phyloP scores from a whole-genome alignment of 2,888 invertebrate genomes.

The Drosophila nr. perissopoda region DNA sequence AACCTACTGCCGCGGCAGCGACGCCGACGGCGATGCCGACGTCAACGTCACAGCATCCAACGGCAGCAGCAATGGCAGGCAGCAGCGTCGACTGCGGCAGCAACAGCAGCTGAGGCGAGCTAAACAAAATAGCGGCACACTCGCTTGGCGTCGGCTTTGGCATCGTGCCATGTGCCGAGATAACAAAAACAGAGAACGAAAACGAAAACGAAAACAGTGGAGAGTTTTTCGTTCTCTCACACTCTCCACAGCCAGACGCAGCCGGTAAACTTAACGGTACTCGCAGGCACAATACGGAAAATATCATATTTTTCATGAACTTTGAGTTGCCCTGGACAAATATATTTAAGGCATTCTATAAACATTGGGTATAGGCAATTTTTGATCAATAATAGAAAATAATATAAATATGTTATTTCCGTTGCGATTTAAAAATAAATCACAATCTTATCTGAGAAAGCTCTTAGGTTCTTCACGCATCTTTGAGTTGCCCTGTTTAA shows the following conservation, averaged over 20 bases:
- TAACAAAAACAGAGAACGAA: slow-evolving; percentile 77
- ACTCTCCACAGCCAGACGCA: slow-evolving; percentile 40
- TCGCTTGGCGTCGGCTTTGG: slow-evolving; percentile 28
- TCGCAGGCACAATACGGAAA: slow-evolving; percentile 52
- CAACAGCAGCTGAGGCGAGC: slow-evolving; percentile 55
- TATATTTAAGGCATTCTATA: neutral
- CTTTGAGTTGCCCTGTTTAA: neutral
- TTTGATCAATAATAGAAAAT: neutral
- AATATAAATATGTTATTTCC: neutral
- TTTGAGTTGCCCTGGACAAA: slow-evolving; percentile 12
- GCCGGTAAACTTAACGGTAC: slow-evolving; percentile 65
- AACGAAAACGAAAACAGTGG: slow-evolving; percentile 59
- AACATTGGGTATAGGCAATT: neutral
- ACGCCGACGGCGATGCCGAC: slow-evolving; percentile 39
- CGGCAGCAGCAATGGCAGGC: slow-evolving; percentile 24
- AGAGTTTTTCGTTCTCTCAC: slow-evolving; percentile 51
- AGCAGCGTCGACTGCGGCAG: slow-evolving; percentile 19
- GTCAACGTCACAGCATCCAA: slow-evolving; percentile 59
- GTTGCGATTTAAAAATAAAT: neutral
- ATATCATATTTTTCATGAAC: neutral
- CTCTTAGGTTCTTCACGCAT: neutral
- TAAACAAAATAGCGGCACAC: slow-evolving; percentile 62
- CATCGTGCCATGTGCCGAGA: slow-evolving; percentile 60
- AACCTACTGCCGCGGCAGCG: slow-evolving; percentile 47
- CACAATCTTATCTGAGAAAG: neutral